Percentiles rank a stretch among this genome's conserved stretches.
Conservation (phyloP, 2,113 vertebrate species). For the Mormyrus iriodes region DNA sequence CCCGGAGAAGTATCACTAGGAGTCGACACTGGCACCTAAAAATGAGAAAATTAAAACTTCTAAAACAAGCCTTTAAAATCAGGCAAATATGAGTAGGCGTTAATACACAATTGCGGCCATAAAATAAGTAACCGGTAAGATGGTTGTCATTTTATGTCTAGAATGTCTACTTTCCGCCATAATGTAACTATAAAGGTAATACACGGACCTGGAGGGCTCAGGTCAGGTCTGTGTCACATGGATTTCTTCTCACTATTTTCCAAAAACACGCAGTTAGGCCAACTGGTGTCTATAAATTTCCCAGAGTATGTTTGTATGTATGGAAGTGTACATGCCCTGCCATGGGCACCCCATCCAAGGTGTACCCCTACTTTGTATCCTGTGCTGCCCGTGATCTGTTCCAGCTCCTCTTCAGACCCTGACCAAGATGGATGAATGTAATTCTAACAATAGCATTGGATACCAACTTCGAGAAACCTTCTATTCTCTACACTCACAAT, state of each 20-base stretch:
- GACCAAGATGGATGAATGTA: not conserved
- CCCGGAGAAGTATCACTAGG: not conserved
- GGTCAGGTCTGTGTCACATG: not conserved
- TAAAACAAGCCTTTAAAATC: not conserved
- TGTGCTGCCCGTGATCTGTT: not conserved
- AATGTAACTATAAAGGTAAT: not conserved
- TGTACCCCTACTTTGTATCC: not conserved
- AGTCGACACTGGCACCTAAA: not conserved
- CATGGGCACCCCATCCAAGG: not conserved
- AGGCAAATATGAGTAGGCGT: not conserved
- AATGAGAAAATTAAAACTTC: too few relatives aligned
- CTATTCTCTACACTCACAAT: not conserved
- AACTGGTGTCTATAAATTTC: not conserved
- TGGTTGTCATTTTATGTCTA: not conserved
- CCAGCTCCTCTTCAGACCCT: not conserved
- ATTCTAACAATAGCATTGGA: not conserved
- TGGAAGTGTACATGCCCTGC: not conserved
- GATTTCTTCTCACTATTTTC: not conserved
- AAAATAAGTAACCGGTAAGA: not conserved
- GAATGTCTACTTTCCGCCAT: not conserved
- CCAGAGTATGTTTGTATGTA: not conserved
- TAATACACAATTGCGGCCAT: not conserved
- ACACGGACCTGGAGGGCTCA: too few relatives aligned
- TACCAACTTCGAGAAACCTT: not conserved
- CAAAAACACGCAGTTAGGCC: not conserved